Evolutionary conservation across 2,113 vertebrate species (phyloP).

Genomic region (Chroicocephalus ridibundus): DNA sequence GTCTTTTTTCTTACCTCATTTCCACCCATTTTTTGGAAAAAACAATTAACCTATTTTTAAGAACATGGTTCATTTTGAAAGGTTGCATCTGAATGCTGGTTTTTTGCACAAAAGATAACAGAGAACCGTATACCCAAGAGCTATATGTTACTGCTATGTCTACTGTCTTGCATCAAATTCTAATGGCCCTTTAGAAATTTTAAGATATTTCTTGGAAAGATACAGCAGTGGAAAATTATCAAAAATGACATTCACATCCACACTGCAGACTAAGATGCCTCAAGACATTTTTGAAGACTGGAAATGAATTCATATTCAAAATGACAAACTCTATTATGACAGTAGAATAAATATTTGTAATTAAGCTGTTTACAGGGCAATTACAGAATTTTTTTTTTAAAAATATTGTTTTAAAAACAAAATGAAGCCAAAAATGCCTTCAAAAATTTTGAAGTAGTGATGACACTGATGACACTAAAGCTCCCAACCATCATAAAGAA

Average conservation of each 20-base stretch:
- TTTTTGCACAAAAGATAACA: background rate
- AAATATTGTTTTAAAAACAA: background rate
- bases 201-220: constrained; percentile 20
- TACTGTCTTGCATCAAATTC: background rate
- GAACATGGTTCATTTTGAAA: background rate
- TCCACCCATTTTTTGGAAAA: background rate
- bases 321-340: background rate
- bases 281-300: constrained; percentile 2
- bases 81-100: background rate
- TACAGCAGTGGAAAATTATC: background rate
- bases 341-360: background rate
- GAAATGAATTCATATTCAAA: constrained; percentile 23
- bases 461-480: background rate
- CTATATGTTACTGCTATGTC: background rate
- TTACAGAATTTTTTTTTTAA: background rate
- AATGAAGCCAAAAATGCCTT: background rate
- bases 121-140: background rate
- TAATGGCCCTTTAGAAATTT: background rate
- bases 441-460: background rate
- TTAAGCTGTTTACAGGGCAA: background rate
- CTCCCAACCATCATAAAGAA: background rate
- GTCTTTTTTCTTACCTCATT: background rate
- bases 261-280: background rate
- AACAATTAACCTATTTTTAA: background rate
- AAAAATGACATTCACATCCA: background rate